Evolutionary conservation across 2,888 invertebrate species (phyloP).

Genomic region (Drosophila mimica): DNA sequence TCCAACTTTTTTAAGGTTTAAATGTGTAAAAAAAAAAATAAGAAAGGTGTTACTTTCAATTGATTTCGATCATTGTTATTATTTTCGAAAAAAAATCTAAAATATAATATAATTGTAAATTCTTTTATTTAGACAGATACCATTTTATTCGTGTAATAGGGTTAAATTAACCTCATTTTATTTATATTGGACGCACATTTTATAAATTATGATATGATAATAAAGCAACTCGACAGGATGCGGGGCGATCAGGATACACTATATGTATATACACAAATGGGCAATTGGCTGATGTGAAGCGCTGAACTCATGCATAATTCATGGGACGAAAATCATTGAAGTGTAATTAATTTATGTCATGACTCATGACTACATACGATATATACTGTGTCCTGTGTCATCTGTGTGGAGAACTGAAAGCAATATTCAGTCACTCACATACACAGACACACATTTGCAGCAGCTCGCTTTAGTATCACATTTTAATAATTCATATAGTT

Average conservation of each 20-base stretch:
- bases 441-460: conserved; percentile 8
- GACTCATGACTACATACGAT: conserved; percentile 41
- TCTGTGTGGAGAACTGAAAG: conserved; percentile 58
- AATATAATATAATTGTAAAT: no score
- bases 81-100: no score
- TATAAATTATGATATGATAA: conserved; percentile 29
- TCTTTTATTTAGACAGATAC: no score
- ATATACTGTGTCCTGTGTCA: conserved; percentile 25
- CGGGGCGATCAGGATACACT: background rate
- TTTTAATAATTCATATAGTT: conserved; percentile 76
- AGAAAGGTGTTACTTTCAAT: background rate
- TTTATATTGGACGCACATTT: conserved; percentile 18
- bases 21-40: background rate
- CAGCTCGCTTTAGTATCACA: conserved; percentile 26
- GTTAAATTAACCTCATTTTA: background rate
- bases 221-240: conserved; percentile 10
- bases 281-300: background rate
- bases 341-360: conserved; percentile 73
- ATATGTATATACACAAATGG: background rate
- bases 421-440: conserved; percentile 26
- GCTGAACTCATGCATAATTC: conserved; percentile 64
- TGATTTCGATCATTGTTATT: background rate
- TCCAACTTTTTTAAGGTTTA: background rate
- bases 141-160: background rate
- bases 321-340: conserved; percentile 70